Base-by-base conservation (phyloP, 2,888 invertebrate species). In the Nycteola revayana region DNA sequence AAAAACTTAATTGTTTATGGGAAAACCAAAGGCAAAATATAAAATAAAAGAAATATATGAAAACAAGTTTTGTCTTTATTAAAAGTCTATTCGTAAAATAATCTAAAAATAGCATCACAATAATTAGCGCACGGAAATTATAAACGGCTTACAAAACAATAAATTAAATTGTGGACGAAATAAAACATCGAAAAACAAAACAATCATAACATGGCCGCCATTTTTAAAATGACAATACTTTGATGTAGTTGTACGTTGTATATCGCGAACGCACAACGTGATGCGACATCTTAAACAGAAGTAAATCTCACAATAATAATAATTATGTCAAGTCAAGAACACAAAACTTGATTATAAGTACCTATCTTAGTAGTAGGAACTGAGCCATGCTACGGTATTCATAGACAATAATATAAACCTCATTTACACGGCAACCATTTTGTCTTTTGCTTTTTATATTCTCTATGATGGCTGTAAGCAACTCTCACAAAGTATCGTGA, bases 101-200 rank as follows among this genome's bases (percentile, higher is more conserved):
- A 76, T 77, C 76, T 84, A 82, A 82, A 79, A 85, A 76, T 85
- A 85, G 75, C 83, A 85, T 85, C 83, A 84, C 85, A 84, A 75
- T 75, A 66, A 72, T 75, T 65, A 75, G 72, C 75, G 72, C 75
- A 69, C 64, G 60, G 46, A 69, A 73, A 56, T 46, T 58, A 65
- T 66, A 74, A 75, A 74, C 63, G 58, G 56, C 65, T 70, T 66
- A 75, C 40, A 67, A 63, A 68, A 37, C 14, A 47, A 52, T 51
- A 40, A 52, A 55, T 56, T 57, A 61, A 60, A 63, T 53, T 49
- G 52, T 61, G 67, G 57, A 49, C 59, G 61, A 66, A 70, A 66
- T 55, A 57, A 66, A 62, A 42, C 60, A 63, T 50, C 60, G 11
- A 47, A 40, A 51, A 48, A 42, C 35, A 42, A 53, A 49, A 56